phyloP scores from a whole-genome alignment of 1,140 invertebrate genomes.

The Forficula auricularia region DNA sequence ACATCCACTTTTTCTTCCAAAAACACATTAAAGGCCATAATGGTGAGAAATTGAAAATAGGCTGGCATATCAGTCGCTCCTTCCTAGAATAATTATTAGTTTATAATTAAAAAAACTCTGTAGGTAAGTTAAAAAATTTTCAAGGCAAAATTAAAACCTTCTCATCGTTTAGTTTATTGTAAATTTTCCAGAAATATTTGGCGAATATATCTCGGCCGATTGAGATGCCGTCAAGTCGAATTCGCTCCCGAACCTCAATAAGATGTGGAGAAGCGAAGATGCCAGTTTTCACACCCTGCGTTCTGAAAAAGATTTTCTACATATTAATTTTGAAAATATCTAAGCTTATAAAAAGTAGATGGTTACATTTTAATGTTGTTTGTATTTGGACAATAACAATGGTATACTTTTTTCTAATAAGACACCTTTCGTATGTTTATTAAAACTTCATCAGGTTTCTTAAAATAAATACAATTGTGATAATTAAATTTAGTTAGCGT shows the following conservation, averaged over 20 bases:
- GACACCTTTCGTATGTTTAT: no score
- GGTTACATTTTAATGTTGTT: no score
- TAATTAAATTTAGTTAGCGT: no score
- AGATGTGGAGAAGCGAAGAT: conserved; percentile 95
- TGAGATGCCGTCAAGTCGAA: conserved; percentile 69
- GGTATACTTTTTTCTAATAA: no score
- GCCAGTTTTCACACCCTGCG: conserved; percentile 73
- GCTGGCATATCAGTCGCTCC: conserved; percentile 60
- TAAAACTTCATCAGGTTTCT: no score
- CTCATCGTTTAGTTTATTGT: conserved; percentile 35
- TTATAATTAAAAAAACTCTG: conserved; percentile 5
- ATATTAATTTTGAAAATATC: neutral
- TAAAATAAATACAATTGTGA: no score
- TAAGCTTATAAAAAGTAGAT: no score
- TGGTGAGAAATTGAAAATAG: conserved; percentile 88
- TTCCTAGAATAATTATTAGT: conserved; percentile 26
- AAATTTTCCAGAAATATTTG: conserved; percentile 68
- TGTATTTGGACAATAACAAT: no score
- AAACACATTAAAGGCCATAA: conserved; percentile 83
- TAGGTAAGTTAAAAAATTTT: neutral
- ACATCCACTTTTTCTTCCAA: conserved; percentile 76
- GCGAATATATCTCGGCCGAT: conserved; percentile 58
- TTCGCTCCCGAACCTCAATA: conserved; percentile 77
- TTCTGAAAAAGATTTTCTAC: neutral
- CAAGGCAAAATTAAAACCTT: conserved; percentile 25